Evolutionary conservation across 2,797 vertebrate genomes (phyloP), one percentile per base, ranked within the genome.

Genomic region (Bradypus variegatus): DNA sequence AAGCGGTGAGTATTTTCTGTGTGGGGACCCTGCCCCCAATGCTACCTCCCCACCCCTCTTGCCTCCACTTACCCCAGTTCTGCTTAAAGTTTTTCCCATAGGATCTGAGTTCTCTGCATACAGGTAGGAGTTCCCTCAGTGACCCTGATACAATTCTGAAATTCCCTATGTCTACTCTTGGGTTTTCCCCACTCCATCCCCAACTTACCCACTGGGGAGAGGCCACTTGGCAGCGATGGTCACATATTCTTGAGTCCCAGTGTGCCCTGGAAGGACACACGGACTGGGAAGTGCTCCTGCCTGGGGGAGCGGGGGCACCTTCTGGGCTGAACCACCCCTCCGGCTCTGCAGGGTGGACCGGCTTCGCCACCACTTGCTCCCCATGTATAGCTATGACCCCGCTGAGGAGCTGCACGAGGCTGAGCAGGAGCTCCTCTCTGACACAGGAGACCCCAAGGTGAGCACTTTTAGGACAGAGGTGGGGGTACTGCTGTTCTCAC

Each of bases 351-450:
- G 99, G 95, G 98, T 98, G 29, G 99, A 99, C 97, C 96, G 98
- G 76, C 98, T 99, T 38, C 98, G 99, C 23, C 99, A 99, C 96
- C 99, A 99, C 94, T 97, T 99, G 95, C 97, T 99, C 62, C 99
- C 99, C 27, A 98, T 99, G 95, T 99, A 99, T 94, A 98, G 98
- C 11, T 99, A 99, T 2, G 99, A 99, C 96, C 98, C 99, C 0
- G 98, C 98, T 0, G 99, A 99, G 96, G 99, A 99, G 92, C 97
- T 99, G 10, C 98, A 98, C 2, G 99, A 99, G 94, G 98, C 98
- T 0, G 99, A 99, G 89, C 98, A 98, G 94, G 99, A 99, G 92
- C 98, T 99, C 38, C 95, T 99, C 62, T 98, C 98, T 94, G 98
- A 97, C 75, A 97, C 98, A 2, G 98, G 99, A 45, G 98, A 99